Base-by-base conservation (phyloP, 2,113 vertebrate genomes). In the Neofelis nebulosa region DNA sequence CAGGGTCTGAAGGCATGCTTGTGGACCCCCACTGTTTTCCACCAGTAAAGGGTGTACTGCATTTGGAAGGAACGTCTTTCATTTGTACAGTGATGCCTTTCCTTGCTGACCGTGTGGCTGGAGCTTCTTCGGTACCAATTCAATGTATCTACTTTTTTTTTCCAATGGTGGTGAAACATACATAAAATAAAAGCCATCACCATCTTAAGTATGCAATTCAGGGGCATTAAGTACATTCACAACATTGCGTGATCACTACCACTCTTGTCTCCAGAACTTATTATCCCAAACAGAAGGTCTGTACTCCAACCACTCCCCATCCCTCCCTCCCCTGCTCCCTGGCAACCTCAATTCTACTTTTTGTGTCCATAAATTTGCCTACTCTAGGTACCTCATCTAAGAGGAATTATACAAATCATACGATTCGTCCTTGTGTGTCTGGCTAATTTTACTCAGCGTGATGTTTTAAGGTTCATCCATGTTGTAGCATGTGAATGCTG, bases 281-380 rank as follows among this genome's bases (percentile, higher is more conserved):
- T 61, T 55, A 16, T 57, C 27, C 57, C 7, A 50, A 38, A 68
- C 23, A 66, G 52, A 87, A 91, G 69, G 6, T 48, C 27, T 45
- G 23, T 16, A 73, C 55, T 63, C 55, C 82, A 61, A 68, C 52
- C 36, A 15, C 29, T 74, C n/a, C 29, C 36, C 29, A n/a, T 41
- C 41, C 11, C 48, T 84, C 78, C 69, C 15, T 68, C 4, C 31
- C 25, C 27, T 38, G 13, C 13, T 69, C 3, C 23, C 36, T 69
- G 63, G 8, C 13, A 71, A 68, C 38, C n/a, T 79, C 83, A 36
- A 16, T 36, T 76, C 81, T 63, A 61, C 63, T 36, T 85, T 68
- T 38, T 81, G n/a, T 57, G n/a, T 87, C 45, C 78, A 57, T 84
- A 45, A 83, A 36, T 94, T 52, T 84, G 78, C 57, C 81, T 78